Evolutionary conservation across 2,113 vertebrate species (phyloP), one percentile per base, ranked within the genome.

Genomic region (Trinectes maculatus): DNA sequence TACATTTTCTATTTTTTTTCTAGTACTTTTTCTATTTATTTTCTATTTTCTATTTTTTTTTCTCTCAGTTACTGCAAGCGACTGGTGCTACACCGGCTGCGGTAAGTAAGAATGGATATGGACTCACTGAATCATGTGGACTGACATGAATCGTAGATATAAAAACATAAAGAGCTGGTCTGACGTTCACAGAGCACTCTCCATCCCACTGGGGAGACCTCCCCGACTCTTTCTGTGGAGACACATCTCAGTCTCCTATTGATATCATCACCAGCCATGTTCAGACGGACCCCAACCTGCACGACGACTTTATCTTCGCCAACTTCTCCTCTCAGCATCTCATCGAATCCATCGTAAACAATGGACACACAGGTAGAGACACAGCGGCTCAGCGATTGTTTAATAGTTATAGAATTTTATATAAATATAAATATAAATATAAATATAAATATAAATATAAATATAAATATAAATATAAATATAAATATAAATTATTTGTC

Each of bases 61-160:
- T 29, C 2, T 69, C 81, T 56, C 69, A 86, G 86, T 21, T 4
- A 4, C 58, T 42, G 72, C 5, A 7, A 46, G 15, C 39, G 60
- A 85, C 0, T 91, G 90, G 90, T 91, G 90, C 66, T 88, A 90
- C 22, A 47, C 2, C 4, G 69, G 60, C 42, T 91, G 89, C 8
- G 39, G 85, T 91, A 55, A 82, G 85, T 78, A 40, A 42, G 5
- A 3, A 26, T 11, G 16, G 2, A 26, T 36, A 5, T 40, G 34
- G 15, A 7, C 6, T 13, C 26, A 16, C 13, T 48, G 18, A 39
- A 28, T 16, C 0, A 61, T 53, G 43, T 43, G 2, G 10, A 36
- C 26, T 0, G 4, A 2, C 31, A 29, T 36, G 73, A 4, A 53
- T 2, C 10, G 11, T n/a, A n/a, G n/a, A n/a, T n/a, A n/a, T n/a